Evolutionary conservation across 2,113 vertebrate genomes (phyloP).

Genomic region (Morphnarchus princeps): DNA sequence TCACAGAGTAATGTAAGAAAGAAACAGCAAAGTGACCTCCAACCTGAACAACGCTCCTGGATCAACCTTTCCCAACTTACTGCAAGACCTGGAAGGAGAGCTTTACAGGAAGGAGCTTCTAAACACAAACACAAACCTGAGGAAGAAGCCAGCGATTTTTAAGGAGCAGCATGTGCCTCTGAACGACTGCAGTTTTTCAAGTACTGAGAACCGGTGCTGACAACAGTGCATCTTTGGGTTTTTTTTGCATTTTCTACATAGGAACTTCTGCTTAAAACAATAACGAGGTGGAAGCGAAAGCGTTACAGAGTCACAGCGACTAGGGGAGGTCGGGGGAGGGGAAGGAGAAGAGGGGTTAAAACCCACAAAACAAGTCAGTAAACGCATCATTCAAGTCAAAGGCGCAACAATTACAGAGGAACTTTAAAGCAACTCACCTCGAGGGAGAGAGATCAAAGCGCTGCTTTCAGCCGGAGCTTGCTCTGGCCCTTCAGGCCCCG

Average conservation of each 20-base stretch:
- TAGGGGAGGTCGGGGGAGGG: neutral
- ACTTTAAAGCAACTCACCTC: constrained; percentile 77
- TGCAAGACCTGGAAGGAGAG: neutral
- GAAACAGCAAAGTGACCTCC: neutral
- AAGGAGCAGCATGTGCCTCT: neutral
- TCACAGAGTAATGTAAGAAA: neutral
- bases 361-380: neutral
- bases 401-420: constrained; percentile 5
- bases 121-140: neutral
- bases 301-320: neutral
- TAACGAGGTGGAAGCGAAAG: neutral
- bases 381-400: neutral
- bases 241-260: neutral
- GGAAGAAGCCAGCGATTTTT: neutral
- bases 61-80: neutral
- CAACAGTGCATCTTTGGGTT: neutral
- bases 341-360: neutral
- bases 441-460: constrained; percentile 72
- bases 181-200: neutral
- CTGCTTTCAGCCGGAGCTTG: constrained; percentile 73
- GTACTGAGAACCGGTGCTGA: neutral
- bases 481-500: constrained; percentile 82
- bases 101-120: neutral
- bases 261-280: neutral
- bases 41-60: neutral